A percentile compares a stretch with the other conserved stretches of the same genome.
Evolutionary conservation across 1,140 invertebrate species (phyloP).

Genomic region (Magallana ariakensis): DNA sequence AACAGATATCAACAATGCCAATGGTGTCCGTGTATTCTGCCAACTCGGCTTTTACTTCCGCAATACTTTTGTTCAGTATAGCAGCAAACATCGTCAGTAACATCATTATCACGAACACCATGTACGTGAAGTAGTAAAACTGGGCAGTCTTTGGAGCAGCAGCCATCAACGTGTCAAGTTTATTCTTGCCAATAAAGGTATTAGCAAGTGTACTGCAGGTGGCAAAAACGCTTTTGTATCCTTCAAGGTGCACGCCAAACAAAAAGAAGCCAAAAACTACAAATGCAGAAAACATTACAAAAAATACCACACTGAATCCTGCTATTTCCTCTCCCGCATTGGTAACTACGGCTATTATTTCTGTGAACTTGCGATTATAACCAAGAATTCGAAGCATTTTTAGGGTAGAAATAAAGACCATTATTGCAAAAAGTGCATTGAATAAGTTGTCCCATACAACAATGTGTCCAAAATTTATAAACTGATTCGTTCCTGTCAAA

Average conservation of each 20-base stretch:
- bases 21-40: constrained; percentile 53
- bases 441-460: constrained; percentile 63
- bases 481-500: constrained; percentile 1
- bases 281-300: constrained; percentile 68
- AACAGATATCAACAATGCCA: constrained; percentile 56
- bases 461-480: constrained; percentile 66
- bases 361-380: constrained; percentile 64
- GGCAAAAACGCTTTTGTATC: constrained; percentile 67
- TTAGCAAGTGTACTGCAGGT: constrained; percentile 63
- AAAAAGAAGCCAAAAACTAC: constrained; percentile 59
- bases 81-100: constrained; percentile 90
- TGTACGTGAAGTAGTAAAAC: constrained; percentile 87
- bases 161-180: constrained; percentile 85
- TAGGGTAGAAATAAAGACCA: constrained; percentile 61
- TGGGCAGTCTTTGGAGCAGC: constrained; percentile 86
- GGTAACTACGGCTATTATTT: constrained; percentile 56
- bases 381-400: constrained; percentile 62
- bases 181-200: constrained; percentile 87
- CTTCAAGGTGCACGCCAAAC: constrained; percentile 57
- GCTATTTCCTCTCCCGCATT: constrained; percentile 55
- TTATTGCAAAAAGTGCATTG: constrained; percentile 49
- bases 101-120: constrained; percentile 89
- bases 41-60: constrained; percentile 47
- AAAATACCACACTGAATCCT: constrained; percentile 68
- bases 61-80: constrained; percentile 87